Base-by-base conservation (phyloP, 2,888 invertebrate species). In the Actias luna region DNA sequence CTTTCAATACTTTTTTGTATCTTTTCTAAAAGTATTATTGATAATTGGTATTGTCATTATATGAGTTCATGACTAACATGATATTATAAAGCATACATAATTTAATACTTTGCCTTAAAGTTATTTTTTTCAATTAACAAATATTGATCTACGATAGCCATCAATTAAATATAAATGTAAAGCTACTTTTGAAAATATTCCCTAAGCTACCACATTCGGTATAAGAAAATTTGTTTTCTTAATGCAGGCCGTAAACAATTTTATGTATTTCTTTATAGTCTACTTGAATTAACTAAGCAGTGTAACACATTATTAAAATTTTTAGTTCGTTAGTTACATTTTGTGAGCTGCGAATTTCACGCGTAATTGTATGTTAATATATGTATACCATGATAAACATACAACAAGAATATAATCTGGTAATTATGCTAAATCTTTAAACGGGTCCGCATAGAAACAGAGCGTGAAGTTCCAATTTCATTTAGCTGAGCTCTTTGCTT, bases 351-450 rank as follows among this genome's bases (percentile, higher is more conserved):
- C 73, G 75, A 80, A 77, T 81, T 83, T 82, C 75, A 77, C 77
- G 77, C 72, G 69, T 80, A 79, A 80, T 78, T 66, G 72, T 82
- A 86, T 85, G 84, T 74, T 76, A 86, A 86, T 83, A 69, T 80
- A 81, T 78, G 79, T 80, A 73, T 71, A 72, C 75, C 70, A 74
- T 68, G 74, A 77, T 83, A 82, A 84, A 82, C 78, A 79, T 76
- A 79, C 70, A 83, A 82, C 73, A 80, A 80, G 78, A 83, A 79
- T 82, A 82, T 77, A 80, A 83, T 80, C 81, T 82, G 76, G 79
- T 80, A 81, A 87, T 86, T 87, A 88, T 88, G 84, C 80, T 79
- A 85, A 87, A 85, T 85, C 81, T 82, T 78, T 83, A 86, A 86
- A 86, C 83, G 84, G 83, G 78, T 81, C 76, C 74, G 76, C 74